Percentiles rank a stretch among this genome's conserved stretches.
Evolutionary conservation across 2,797 vertebrate species (phyloP).

Genomic region (Coranthus polyacanthus): DNA sequence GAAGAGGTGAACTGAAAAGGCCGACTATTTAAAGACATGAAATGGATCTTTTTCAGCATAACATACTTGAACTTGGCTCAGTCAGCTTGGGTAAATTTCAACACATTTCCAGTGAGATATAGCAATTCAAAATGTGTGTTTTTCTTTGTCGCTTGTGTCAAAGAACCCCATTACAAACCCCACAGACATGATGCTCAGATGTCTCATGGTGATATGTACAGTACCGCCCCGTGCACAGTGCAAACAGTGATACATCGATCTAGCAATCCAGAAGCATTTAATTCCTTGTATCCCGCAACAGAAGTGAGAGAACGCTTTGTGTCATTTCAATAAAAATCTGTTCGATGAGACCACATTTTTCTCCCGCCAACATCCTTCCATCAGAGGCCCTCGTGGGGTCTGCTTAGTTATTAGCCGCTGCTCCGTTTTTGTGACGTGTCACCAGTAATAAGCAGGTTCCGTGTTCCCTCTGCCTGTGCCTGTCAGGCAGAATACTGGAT

Average conservation of each 20-base stretch:
- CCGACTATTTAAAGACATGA: too few species aligned
- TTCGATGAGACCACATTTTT: constrained; percentile 45
- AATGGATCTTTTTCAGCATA: too few species aligned
- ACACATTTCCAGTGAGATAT: too few species aligned
- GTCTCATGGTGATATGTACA: too few species aligned
- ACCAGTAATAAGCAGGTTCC: constrained; percentile 73
- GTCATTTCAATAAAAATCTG: constrained; percentile 63
- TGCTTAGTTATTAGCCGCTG: constrained; percentile 62
- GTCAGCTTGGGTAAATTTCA: too few species aligned
- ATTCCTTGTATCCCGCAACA: constrained; percentile 12
- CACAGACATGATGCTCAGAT: too few species aligned
- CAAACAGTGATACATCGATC: constrained; percentile 2
- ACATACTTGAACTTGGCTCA: too few species aligned
- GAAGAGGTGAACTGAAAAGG: too few species aligned
- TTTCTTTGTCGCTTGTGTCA: too few species aligned
- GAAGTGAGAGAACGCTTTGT: constrained; percentile 30
- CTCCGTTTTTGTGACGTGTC: constrained; percentile 77
- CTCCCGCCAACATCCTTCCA: constrained; percentile 42
- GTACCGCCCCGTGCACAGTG: too few species aligned
- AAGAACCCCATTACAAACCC: too few species aligned
- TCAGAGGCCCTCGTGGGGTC: constrained; percentile 60
- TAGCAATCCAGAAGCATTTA: constrained; percentile 4
- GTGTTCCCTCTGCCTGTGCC: constrained; percentile 49
- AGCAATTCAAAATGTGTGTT: too few species aligned
- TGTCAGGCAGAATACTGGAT: constrained; percentile 70